Evolutionary conservation across 1,140 invertebrate genomes (phyloP), one percentile per base, ranked within the genome.

Genomic region (Thaumetopoea pityocampa): DNA sequence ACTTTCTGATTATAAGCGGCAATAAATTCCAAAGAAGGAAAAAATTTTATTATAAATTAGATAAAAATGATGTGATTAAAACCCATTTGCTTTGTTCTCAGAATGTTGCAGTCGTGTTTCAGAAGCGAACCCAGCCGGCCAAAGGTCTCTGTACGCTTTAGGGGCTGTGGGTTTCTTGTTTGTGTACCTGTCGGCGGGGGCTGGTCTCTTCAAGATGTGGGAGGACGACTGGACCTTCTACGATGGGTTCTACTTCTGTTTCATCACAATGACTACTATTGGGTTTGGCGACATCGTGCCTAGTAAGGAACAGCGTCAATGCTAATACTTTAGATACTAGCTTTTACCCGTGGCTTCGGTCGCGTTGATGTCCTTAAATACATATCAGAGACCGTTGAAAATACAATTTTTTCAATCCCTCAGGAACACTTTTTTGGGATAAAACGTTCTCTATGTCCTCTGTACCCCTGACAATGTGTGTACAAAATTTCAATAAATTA

Each of bases 251-350:
- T 97, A 97, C 79, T 97, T 97, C 62, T 96, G 94, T 63, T 97
- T 97, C 65, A 94, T 97, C 28, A 97, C 96, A 0, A 96, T 97
- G 94, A 96, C 95, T 0, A 97, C 96, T 0, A 96, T 97, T 51
- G 96, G 96, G 8, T 96, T 98, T 60, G 95, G 95, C 16, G 95
- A 97, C 85, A 87, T 96, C 10, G 94, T 96, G 22, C 96, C 95
- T 60, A 93, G 94, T 94, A 87, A 90, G 88, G 87, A 2, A 17
- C n/a, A n/a, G n/a, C n/a, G n/a, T n/a, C n/a, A n/a, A n/a, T n/a
- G n/a, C n/a, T n/a, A n/a, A n/a, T n/a, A n/a, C n/a, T n/a, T n/a
- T n/a, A n/a, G n/a, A n/a, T n/a, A n/a, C n/a, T n/a, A n/a, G n/a
- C n/a, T n/a, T n/a, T n/a, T n/a, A n/a, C n/a, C n/a, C n/a, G n/a